Conservation (phyloP, 2,113 vertebrate genomes). For the Anoura caudifer region DNA sequence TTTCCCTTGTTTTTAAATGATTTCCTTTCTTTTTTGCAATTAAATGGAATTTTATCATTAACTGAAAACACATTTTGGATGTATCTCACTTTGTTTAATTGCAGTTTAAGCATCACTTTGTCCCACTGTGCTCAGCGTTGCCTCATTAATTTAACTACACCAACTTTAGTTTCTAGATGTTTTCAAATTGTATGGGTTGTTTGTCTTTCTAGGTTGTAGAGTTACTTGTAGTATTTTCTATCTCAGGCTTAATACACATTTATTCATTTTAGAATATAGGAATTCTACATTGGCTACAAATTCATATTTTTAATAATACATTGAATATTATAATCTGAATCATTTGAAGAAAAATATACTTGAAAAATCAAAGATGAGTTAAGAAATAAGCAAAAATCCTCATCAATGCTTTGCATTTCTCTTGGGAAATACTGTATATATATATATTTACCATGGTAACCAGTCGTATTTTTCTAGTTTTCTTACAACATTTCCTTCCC, state of each 20-base stretch:
- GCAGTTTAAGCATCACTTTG: constrained; percentile 1
- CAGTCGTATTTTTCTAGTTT: constrained; percentile 53
- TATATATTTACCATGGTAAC: constrained; percentile 67
- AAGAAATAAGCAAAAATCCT: constrained; percentile 56
- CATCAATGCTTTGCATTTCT: constrained; percentile 50
- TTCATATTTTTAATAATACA: constrained; percentile 25
- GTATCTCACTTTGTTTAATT: constrained; percentile 62
- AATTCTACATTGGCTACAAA: constrained; percentile 18
- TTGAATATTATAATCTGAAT: constrained; percentile 49
- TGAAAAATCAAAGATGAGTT: constrained; percentile 31
- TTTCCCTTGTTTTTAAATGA: neutral
- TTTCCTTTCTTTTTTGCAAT: neutral
- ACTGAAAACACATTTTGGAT: constrained; percentile 29
- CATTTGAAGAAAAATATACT: constrained; percentile 45
- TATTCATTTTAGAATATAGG: constrained; percentile 9
- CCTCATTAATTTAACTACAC: constrained; percentile 46
- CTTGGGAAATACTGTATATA: constrained; percentile 24
- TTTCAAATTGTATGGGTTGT: constrained; percentile 5
- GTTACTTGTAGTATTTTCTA: neutral
- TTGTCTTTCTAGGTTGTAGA: constrained; percentile 17
- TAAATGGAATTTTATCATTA: constrained; percentile 65
- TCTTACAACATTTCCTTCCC: constrained; percentile 45
- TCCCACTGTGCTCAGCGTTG: neutral
- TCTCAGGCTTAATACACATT: neutral
- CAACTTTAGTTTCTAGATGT: constrained; percentile 24